Conservation (phyloP, 2,888 invertebrate genomes). For the Sinodicranocentrus sp. region DNA sequence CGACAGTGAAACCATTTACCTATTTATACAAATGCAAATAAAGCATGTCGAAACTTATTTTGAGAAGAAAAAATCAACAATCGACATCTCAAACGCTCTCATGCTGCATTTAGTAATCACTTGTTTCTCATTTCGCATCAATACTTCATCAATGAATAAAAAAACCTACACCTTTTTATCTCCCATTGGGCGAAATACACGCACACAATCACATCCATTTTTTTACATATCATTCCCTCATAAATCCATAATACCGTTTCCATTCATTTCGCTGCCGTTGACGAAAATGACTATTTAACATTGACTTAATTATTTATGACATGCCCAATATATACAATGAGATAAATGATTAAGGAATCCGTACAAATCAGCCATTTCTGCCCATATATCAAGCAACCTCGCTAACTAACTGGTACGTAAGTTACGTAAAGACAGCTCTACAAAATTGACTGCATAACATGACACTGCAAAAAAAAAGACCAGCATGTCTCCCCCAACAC, state of each 20-base stretch:
- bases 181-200: no score
- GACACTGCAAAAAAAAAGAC: constrained; percentile 13
- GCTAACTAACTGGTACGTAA: background rate
- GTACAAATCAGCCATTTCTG: background rate
- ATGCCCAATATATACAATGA: constrained; percentile 8
- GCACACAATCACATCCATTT: background rate
- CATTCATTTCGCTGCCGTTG: constrained; percentile 27
- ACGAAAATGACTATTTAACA: constrained; percentile 53
- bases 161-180: no score
- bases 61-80: background rate
- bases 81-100: no score
- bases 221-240: constrained; percentile 12
- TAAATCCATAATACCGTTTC: background rate
- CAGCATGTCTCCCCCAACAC: background rate
- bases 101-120: no score
- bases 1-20: no score
- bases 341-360: constrained; percentile 10
- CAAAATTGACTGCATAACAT: constrained; percentile 11
- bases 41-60: constrained; percentile 9
- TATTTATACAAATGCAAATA: constrained; percentile 6
- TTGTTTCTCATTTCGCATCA: background rate
- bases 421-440: constrained; percentile 27
- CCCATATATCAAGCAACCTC: background rate
- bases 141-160: no score
- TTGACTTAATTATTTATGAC: constrained; percentile 62